Evolutionary conservation across 2,797 vertebrate species (phyloP).

Genomic region (Oreochromis grahami): DNA sequence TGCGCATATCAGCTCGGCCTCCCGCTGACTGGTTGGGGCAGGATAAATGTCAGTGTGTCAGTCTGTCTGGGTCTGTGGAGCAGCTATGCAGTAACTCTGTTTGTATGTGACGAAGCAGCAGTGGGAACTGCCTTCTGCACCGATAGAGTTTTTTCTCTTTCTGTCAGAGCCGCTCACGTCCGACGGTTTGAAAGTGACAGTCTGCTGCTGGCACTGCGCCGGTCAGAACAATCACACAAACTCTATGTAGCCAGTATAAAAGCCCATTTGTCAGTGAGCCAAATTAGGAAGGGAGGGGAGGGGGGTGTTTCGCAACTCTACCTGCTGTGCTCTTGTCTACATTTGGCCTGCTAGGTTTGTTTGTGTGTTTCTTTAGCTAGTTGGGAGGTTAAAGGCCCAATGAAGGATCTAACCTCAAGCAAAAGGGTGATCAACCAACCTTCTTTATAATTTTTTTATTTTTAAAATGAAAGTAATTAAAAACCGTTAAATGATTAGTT

Average conservation of each 20-base stretch:
- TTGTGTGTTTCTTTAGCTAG: slow-evolving; percentile 3
- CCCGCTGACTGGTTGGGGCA: neutral
- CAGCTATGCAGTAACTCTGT: neutral
- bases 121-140: slow-evolving; percentile 2
- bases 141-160: slow-evolving; percentile 13
- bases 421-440: neutral
- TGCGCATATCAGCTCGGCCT: slow-evolving; percentile 2
- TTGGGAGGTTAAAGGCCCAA: slow-evolving; percentile 6
- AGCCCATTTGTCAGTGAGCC: slow-evolving; percentile 54
- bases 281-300: slow-evolving; percentile 22
- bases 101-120: neutral
- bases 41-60: slow-evolving; percentile 19
- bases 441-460: neutral
- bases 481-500: neutral
- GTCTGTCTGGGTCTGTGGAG: neutral
- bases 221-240: slow-evolving; percentile 34
- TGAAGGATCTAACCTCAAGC: slow-evolving; percentile 1
- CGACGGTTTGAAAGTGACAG: slow-evolving; percentile 27
- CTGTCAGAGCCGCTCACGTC: slow-evolving; percentile 24
- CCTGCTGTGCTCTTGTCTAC: slow-evolving; percentile 53
- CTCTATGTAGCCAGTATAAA: slow-evolving; percentile 56
- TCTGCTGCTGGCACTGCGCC: slow-evolving; percentile 35
- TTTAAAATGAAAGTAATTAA: neutral
- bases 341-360: slow-evolving; percentile 47
- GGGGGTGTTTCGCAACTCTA: slow-evolving; percentile 31